Base-by-base conservation (phyloP, 2,113 vertebrate species). In the Plotosus lineatus region DNA sequence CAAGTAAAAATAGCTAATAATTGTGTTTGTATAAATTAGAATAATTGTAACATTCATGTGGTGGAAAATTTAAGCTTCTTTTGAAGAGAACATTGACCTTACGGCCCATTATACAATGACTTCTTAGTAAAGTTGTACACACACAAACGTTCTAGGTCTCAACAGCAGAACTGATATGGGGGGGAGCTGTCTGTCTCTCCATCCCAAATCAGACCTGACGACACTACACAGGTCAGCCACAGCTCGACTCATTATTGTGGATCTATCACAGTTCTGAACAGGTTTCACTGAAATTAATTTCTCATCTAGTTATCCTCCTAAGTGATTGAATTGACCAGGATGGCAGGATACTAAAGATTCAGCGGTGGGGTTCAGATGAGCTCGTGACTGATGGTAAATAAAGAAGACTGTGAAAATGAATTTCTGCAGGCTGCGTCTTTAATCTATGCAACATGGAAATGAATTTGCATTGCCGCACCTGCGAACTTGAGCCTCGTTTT, bases 311-410 rank as follows among this genome's bases (percentile, higher is more conserved):
- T 65, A 63, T 65, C 31, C 51, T 28, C 23, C 4, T 40, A 66
- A 40, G 31, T 51, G 56, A 65, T 51, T 42, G 46, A 84, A 84
- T 48, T 63, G 78, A 81, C 26, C 44, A 11, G 61, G 28, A 23
- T 50, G 83, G 55, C 74, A 55, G 68, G 44, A 17, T 17, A 65
- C 83, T 74, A 80, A 61, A 63, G 31, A 72, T 48, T 75, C 33
- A 31, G 53, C 60, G 23, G 7, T 6, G 44, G 28, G 58, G 38
- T 76, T 33, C 26, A 26, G 40, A 38, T 6, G 46, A 10, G 33
- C 76, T 75, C 53, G 36, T 82, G 79, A 86, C 73, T 78, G 76
- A 82, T 82, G 82, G 83, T 80, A 83, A 88, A 88, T 84, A 81
- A 68, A 51, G 50, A 33, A 51, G n/a, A 58, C 76, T 28, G 36